Conservation (phyloP, 2,797 vertebrate species). For the Delichon dasypus region DNA sequence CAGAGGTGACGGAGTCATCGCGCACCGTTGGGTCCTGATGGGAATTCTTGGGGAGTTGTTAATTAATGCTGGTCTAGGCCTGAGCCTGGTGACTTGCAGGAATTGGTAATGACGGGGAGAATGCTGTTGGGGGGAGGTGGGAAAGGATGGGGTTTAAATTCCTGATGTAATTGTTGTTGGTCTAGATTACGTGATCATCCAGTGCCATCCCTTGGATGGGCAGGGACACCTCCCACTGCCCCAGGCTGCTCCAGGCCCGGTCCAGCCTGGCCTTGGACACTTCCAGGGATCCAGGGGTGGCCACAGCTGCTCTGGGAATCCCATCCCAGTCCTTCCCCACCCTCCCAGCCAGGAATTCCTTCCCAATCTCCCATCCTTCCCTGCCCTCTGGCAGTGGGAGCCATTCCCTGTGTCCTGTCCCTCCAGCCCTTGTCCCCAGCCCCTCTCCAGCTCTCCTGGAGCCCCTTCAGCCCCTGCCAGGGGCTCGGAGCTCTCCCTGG, state of each 20-base stretch:
- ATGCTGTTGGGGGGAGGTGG: background rate
- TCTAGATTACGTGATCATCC: background rate
- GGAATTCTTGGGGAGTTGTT: background rate
- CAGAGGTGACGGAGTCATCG: background rate
- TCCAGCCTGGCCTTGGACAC: background rate
- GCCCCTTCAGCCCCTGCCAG: fast-evolving
- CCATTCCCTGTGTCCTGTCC: background rate
- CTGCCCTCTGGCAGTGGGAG: background rate
- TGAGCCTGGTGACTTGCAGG: background rate
- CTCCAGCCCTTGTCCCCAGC: background rate
- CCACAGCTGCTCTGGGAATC: background rate
- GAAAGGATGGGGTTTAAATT: background rate
- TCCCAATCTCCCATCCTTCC: fast-evolving
- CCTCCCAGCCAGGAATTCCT: background rate
- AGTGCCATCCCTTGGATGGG: fast-evolving
- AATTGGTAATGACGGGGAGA: background rate
- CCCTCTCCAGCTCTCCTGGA: background rate
- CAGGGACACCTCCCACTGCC: background rate
- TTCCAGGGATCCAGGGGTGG: background rate
- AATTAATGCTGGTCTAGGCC: background rate
- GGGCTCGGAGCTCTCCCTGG: background rate
- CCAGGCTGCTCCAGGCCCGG: fast-evolving
- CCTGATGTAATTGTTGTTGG: background rate
- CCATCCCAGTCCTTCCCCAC: fast-evolving
- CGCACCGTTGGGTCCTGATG: background rate